phyloP scores from a whole-genome alignment of 2,113 vertebrate genomes.

The Cacatua alba region DNA sequence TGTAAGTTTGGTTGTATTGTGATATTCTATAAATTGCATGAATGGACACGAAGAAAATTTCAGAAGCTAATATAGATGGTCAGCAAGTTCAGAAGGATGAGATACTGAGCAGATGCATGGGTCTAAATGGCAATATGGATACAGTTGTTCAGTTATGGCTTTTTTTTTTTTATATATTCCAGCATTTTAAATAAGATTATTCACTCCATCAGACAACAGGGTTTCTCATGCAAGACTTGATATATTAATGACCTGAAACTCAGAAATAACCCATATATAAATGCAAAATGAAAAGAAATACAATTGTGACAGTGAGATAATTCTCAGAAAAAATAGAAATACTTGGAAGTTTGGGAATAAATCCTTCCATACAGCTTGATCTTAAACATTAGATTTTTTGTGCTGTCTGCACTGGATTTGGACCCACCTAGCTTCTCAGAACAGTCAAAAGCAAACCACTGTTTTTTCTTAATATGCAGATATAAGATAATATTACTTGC shows the following conservation, averaged over 20 bases:
- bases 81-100: neutral
- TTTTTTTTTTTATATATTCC: neutral
- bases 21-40: neutral
- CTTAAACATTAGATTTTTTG: neutral
- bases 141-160: neutral
- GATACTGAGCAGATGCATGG: neutral
- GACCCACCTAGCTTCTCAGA: neutral
- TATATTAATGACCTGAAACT: neutral
- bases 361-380: neutral
- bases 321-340: neutral
- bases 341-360: neutral
- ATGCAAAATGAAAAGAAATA: neutral
- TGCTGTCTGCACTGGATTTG: neutral
- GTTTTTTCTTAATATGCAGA: neutral
- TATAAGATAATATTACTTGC: neutral
- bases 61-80: neutral
- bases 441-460: neutral
- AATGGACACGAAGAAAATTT: neutral
- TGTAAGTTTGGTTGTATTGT: neutral
- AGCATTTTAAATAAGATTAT: neutral
- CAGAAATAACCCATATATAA: neutral
- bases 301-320: neutral
- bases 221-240: neutral
- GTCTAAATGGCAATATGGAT: neutral
- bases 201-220: neutral